Base-by-base conservation (phyloP, 2,113 vertebrate species). In the Sminthopsis crassicaudata region DNA sequence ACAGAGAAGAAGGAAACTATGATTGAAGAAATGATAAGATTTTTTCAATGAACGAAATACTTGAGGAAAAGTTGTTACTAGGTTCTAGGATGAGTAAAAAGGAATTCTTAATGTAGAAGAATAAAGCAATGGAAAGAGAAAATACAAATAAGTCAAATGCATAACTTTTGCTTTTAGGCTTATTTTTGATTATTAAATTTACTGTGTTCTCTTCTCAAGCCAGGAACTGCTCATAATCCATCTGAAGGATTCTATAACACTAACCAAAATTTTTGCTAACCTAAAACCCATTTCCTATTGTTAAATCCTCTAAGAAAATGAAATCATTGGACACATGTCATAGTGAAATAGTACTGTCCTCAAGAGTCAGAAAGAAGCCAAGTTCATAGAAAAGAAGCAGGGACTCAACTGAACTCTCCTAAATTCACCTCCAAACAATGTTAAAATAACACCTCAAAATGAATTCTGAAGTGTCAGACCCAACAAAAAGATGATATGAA, bases 211-310 rank as follows among this genome's bases (percentile, higher is more conserved):
- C 10, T 26, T 0, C 46, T 46, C 22, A 88, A 36, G 89, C 22
- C 53, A 8, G 50, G 19, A 46, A 54, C 9, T 92, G 50, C 46
- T 55, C 12, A 51, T 11, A 42, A 23, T 0, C 89, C 36, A 19
- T 50, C 91, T 90, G 27, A 90, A 51, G 46, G 48, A 42, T 90
- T 93, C n/a, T 60, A 57, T 91, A 94, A 93, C 26, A 5, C 55
- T 90, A 95, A 96, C 46, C 90, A 52, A 97, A 97, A 94, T 26
- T 60, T 52, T 11, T 42, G 67, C 90, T 76, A n/a, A 76, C 30
- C 3, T 89, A 96, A 93, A 92, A 27, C 57, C 1, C 7, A 5
- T 92, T 91, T 95, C 10, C 67, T 48, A 22, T 90, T 93, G 51
- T 91, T 91, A 26, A 89, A 36, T 95, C 94, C 25, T 88, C 4